Conservation (phyloP, 2,113 vertebrate species). For the Castor canadensis region DNA sequence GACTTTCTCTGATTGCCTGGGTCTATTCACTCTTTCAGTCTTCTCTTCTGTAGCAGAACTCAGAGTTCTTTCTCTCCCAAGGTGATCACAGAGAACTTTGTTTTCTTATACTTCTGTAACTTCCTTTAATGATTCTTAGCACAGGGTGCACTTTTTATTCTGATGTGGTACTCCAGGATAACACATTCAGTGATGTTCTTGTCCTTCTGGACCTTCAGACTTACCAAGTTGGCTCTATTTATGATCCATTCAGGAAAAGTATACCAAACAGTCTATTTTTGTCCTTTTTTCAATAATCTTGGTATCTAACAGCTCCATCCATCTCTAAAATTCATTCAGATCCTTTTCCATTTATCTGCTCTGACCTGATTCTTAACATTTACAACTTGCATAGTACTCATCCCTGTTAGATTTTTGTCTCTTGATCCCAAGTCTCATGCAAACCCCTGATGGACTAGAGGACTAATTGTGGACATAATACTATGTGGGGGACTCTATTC, state of each 20-base stretch:
- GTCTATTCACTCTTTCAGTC: not conserved
- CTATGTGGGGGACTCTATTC: not conserved
- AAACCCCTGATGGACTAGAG: not conserved
- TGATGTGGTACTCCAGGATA: not conserved
- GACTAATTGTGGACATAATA: not conserved
- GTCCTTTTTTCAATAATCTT: not conserved
- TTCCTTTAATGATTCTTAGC: not conserved
- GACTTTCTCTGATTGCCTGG: not conserved
- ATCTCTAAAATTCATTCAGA: not conserved
- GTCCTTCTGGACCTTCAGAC: not conserved
- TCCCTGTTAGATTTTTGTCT: not conserved
- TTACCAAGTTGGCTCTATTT: not conserved
- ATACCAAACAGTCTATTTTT: not conserved
- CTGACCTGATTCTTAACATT: not conserved
- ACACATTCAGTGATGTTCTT: not conserved
- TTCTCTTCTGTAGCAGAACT: not conserved
- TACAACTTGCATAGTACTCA: not conserved
- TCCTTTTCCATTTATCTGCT: not conserved
- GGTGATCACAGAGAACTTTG: not conserved
- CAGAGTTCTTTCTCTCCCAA: not conserved
- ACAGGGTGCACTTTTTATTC: rapidly evolving
- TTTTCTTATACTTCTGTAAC: not conserved
- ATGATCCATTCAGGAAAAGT: not conserved
- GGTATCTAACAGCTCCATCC: not conserved
- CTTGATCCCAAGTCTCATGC: not conserved